These are phyloP conservation scores for Puntigrus tetrazona DNA, from an alignment of 2,113 vertebrate species.

Conservation along the genomic window DNA sequence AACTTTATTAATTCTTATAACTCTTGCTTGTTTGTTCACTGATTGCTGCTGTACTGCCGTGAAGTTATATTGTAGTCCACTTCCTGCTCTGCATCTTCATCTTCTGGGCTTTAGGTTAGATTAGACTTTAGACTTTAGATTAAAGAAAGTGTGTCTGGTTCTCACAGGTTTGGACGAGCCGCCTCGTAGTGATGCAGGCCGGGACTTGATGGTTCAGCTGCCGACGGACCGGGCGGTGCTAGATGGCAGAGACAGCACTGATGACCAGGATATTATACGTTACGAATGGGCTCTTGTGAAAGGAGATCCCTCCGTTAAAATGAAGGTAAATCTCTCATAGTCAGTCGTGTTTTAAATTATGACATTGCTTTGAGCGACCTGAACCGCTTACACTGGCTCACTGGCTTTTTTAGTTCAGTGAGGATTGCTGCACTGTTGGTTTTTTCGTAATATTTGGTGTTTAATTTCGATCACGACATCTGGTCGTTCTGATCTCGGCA, in stretches of 20 bases:
- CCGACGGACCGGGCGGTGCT: conserved; percentile 89
- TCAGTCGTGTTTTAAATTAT: neutral
- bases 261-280: conserved; percentile 83
- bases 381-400: neutral
- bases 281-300: conserved; percentile 88
- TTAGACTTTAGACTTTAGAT: too few relatives aligned
- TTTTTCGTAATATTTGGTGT: neutral
- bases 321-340: conserved; percentile 80
- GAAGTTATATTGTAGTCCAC: too few relatives aligned
- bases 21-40: too few relatives aligned
- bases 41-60: too few relatives aligned
- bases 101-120: too few relatives aligned
- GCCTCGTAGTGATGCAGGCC: conserved; percentile 85
- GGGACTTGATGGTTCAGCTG: conserved; percentile 87
- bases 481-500: neutral
- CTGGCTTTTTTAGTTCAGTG: neutral
- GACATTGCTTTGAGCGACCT: neutral
- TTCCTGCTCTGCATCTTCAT: too few relatives aligned
- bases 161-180: conserved; percentile 80
- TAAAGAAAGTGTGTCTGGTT: too few relatives aligned
- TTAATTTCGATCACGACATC: too few relatives aligned
- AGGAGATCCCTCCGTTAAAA: conserved; percentile 81
- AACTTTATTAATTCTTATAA: too few relatives aligned
- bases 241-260: conserved; percentile 90
- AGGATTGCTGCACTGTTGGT: neutral